These are phyloP conservation scores for Pleuronectes platessa DNA, from an alignment of 2,113 vertebrate genomes.

Conservation along the genomic window DNA sequence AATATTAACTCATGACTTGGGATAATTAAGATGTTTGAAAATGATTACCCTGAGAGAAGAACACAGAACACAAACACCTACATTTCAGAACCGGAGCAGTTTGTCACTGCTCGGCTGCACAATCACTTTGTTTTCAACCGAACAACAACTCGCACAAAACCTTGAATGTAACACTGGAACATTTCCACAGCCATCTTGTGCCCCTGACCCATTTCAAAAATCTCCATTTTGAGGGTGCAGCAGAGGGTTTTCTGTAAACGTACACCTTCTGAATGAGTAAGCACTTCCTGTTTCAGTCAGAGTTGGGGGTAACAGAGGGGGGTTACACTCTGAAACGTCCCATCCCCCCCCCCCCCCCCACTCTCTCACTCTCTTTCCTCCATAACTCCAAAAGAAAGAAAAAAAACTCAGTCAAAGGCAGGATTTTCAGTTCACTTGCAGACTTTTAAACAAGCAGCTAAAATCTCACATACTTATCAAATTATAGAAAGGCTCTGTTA, in stretches of 20 bases:
- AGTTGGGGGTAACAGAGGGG: conserved; percentile 32
- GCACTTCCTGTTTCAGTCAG: conserved; percentile 58
- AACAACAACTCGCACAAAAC: background rate
- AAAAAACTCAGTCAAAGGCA: background rate
- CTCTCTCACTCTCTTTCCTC: conserved; percentile 6
- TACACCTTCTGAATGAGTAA: conserved; percentile 61
- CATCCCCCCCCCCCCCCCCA: background rate
- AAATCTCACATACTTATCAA: conserved; percentile 56
- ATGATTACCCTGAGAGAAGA: background rate
- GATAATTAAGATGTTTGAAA: conserved; percentile 27
- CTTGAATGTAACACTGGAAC: background rate
- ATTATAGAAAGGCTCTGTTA: conserved; percentile 46
- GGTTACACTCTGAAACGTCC: conserved; percentile 10
- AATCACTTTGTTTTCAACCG: background rate
- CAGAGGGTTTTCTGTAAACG: conserved; percentile 50
- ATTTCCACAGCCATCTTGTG: conserved; percentile 36
- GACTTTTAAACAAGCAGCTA: conserved; percentile 33
- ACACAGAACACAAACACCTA: background rate
- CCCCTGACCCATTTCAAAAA: conserved; percentile 32
- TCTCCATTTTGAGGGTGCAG: conserved; percentile 25
- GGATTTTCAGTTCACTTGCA: conserved; percentile 35
- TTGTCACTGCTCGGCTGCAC: background rate
- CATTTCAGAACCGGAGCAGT: background rate
- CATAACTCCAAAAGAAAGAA: conserved; percentile 11
- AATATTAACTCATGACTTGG: conserved; percentile 22